Evolutionary conservation across 1,140 invertebrate genomes (phyloP), one percentile per base, ranked within the genome.

Genomic region (Ceratina japonica): DNA sequence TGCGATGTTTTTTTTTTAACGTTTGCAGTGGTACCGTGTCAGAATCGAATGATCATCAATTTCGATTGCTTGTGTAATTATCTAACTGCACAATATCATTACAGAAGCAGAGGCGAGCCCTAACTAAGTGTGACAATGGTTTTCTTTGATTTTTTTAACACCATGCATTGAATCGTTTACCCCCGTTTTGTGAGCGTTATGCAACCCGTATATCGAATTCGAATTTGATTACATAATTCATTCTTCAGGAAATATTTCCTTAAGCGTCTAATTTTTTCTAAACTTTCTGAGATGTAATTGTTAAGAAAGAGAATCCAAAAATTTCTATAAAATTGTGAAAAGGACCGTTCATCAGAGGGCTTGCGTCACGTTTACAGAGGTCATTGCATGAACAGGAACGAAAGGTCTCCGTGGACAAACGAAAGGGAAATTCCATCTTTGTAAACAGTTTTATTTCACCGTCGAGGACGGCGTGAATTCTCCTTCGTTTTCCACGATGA

Each of bases 41-140:
- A 5, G 24, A 63, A 27, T 68, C 31, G 0, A 13, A 58, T 20
- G 68, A 77, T 58, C 72, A 31, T 27, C 20, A 71, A 64, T 70
- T 54, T 27, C 10, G 27, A 24, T 37, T 5, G 77, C 72, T 70
- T 76, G 37, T 64, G 16, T 80, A 80, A 82, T 54, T 20, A 70
- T 74, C 52, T 70, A 74, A 77, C 51, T n/a, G n/a, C 37, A 37
- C 52, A 79, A 79, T 15, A 62, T 74, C 79, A 65, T 86, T 80
- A 37, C 79, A 84, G 81, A 81, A 79, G 79, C 80, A 59, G 76
- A 64, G 71, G 64, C 77, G 64, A 75, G 20, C 61, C 51, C 24
- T 87, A 86, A 87, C 82, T 76, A 22, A 80, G 72, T 83, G 81
- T 82, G 59, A 62, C 44, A 49, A 84, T 69, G 20, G 56, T 74